A percentile compares a stretch with the other conserved stretches of the same genome.
These are phyloP conservation scores for Harmothoe impar DNA, from an alignment of 2,888 invertebrate genomes.

Conservation along the genomic window DNA sequence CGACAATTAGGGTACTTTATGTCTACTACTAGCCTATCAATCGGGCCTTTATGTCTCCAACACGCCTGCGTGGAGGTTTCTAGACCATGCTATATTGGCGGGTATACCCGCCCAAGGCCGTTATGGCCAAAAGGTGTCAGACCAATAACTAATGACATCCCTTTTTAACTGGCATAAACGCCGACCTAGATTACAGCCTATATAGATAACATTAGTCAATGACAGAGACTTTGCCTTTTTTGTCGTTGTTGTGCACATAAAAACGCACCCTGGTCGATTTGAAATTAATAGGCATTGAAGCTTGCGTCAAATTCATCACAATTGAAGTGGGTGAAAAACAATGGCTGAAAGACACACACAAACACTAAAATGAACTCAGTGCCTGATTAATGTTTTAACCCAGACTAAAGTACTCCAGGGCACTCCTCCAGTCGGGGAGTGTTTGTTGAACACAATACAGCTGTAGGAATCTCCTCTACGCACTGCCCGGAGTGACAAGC, in stretches of 20 bases:
- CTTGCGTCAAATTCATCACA: background rate
- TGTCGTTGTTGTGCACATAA: background rate
- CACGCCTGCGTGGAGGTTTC: background rate
- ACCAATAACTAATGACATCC: background rate
- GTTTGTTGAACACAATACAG: background rate
- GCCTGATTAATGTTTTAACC: conserved; percentile 17
- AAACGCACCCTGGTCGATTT: background rate
- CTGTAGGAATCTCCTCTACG: background rate
- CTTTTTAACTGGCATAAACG: background rate
- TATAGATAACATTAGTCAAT: background rate
- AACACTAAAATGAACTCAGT: conserved; percentile 18
- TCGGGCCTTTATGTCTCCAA: background rate
- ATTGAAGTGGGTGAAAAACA: conserved; percentile 4
- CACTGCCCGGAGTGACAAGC: background rate
- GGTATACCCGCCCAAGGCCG: background rate
- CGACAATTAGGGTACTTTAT: conserved; percentile 46
- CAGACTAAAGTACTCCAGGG: background rate
- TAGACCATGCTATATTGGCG: background rate
- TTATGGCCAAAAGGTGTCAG: background rate
- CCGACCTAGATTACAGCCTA: background rate
- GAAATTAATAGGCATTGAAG: background rate
- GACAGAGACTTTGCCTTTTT: background rate
- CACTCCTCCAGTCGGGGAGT: background rate
- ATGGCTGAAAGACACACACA: conserved; percentile 25
- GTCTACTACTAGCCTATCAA: background rate